Percentiles rank a stretch among this genome's conserved stretches.
phyloP scores from a whole-genome alignment of 2,888 invertebrate genomes.

The Cosmia pyralina region DNA sequence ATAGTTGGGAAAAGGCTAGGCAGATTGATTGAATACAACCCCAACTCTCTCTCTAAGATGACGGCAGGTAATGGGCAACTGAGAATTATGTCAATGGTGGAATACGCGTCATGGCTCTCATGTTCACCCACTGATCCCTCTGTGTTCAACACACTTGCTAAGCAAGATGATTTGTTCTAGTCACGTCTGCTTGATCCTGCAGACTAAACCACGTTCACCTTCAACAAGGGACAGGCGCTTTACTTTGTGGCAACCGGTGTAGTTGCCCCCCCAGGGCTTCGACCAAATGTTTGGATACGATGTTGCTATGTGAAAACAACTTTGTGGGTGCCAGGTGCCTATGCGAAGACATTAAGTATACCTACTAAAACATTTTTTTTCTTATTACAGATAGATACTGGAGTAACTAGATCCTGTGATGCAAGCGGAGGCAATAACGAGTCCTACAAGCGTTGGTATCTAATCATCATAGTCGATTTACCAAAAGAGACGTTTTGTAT shows the following conservation, averaged over 20 bases:
- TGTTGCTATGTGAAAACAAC: conserved; percentile 2
- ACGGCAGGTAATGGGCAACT: background rate
- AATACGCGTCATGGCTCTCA: background rate
- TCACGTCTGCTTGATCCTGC: background rate
- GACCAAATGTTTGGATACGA: background rate
- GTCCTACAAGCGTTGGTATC: conserved; percentile 47
- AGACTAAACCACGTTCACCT: background rate
- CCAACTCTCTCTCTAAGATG: too few relatives aligned
- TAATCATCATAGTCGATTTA: conserved; percentile 36
- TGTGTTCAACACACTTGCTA: background rate
- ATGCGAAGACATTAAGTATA: background rate
- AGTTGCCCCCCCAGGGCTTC: too few relatives aligned
- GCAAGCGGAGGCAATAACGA: conserved; percentile 52
- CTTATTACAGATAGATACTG: conserved; percentile 43
- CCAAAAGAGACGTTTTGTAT: conserved; percentile 44
- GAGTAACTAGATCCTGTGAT: conserved; percentile 46
- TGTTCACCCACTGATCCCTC: background rate
- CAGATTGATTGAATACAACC: background rate
- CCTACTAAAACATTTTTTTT: background rate
- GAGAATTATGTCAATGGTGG: background rate
- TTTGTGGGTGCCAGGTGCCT: background rate
- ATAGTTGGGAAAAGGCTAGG: too few relatives aligned
- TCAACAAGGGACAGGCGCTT: background rate
- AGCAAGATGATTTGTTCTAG: background rate
- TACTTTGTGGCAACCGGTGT: too few relatives aligned